Evolutionary conservation across 1,140 invertebrate species (phyloP), one percentile per base, ranked within the genome.

Genomic region (Diorhabda sublineata): DNA sequence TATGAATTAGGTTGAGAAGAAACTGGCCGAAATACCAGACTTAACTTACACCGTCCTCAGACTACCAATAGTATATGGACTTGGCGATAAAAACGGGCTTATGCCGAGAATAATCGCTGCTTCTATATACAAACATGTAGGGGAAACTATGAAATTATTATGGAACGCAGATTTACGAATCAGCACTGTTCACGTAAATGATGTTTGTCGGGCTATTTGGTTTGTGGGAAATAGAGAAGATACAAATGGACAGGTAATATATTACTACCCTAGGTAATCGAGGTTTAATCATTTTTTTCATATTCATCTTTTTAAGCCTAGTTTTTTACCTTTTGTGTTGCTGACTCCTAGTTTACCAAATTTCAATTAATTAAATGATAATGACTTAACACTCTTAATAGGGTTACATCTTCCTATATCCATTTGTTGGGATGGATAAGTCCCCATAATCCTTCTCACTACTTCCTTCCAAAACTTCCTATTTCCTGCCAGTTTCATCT

Each of bases 121-220:
- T 64, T 91, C 90, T 59, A 90, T 96, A 71, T 97, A 96, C 81
- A 93, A 93, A 76, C 89, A 95, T 80, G 84, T 95, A 3, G 87
- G 88, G 59, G 92, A 96, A 83, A 93, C 92, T 78, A 95, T 97
- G 93, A 94, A 95, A 80, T 84, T 96, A 58, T 84, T 96, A 43
- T 97, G 94, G 94, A 92, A 90, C 65, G 88, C 90, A 56, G 88
- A 93, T 67, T 83, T 96, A 62, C 88, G 90, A 75, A 89, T 95
- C 84, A 94, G 96, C 80, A 97, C 94, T 1, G 88, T 96, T 52
- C 93, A 96, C 81, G 92, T 95, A 1, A 80, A 83, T 57, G 95
- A 97, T 83, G 82, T 96, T 7, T 92, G 88, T 78, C 83, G 88
- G 68, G 94, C 93, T 47, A 87, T 93, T 70, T 94, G 91, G 89